Base-by-base conservation (phyloP, 2,797 vertebrate genomes). In the Halcyon badia region DNA sequence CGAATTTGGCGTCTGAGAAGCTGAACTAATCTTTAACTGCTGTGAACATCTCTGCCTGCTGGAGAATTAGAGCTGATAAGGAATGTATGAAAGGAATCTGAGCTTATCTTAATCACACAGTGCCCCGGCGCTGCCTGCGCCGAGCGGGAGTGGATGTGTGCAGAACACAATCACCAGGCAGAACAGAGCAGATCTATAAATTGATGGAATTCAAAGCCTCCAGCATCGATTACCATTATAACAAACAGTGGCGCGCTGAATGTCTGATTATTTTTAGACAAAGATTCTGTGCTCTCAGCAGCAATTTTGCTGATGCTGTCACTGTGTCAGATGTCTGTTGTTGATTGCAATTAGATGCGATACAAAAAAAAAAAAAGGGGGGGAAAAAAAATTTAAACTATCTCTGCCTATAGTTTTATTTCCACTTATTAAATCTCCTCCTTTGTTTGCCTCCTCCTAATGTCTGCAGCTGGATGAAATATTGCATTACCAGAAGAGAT, bases 191-290 rank as follows among this genome's bases (percentile, higher is more conserved):
- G 99, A 99, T 99, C 99, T 99, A 99, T 99, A 99, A 98, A 99
- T 99, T 99, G 99, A 99, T 99, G 99, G 99, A 99, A 99, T 99
- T 99, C 99, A 99, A 99, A 99, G 99, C 99, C 99, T 99, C 99
- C 99, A 99, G 99, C 99, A 99, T 99, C 99, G 99, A 99, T 99
- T 99, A 99, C 99, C 99, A 98, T 99, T 99, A 99, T 99, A 99
- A 99, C 99, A 99, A 99, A 99, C 99, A 99, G 99, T 98, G 99
- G 99, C 98, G 98, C 98, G 98, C 99, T 98, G 99, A 99, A 99
- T 98, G 99, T 99, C 99, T 99, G 99, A 99, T 99, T 99, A 99
- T 99, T 99, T 99, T 99, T 99, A 99, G 99, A 99, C 99, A 99
- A 99, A 99, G 99, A 99, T 99, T 99, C 99, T 99, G 99, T 99